Base-by-base conservation (phyloP, 2,888 invertebrate genomes). In the Arrhopalites spinosus region DNA sequence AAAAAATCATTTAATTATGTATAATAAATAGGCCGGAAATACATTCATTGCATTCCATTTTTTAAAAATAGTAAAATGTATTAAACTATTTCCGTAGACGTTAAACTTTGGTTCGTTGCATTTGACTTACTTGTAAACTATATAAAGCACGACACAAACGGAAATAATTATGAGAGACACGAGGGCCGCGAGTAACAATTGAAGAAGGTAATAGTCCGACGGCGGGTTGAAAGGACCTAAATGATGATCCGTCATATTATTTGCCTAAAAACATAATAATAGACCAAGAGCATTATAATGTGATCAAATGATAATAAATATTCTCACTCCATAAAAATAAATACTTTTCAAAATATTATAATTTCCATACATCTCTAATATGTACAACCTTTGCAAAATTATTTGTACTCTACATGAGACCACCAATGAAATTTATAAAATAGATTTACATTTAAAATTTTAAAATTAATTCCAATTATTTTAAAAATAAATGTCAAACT, bases 121-220 rank as follows among this genome's bases (percentile, higher is more conserved):
- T n/a, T n/a, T n/a, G 50, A 64, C 75, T 72, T 63, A 73, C 73
- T 77, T 77, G 77, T 74, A 77, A 17, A 75, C 71, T 20, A 77
- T 77, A 56, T 81, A 81, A 75, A 81, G 71, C 43, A 81, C 77
- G 63, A 82, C 80, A 68, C 78, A 77, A 71, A 81, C 81, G 15
- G 82, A 80, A 69, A 82, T 70, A n/a, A 82, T 74, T 36, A 82
- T 75, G 68, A 82, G 78, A 72, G 82, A 79, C n/a, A 82, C 78
- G 25, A 82, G 79, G n/a, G 80, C 82, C 53, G 78, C 78, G 45
- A 80, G 75, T 71, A 82, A 73, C 27, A 82, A 30, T 74, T 82
- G 81, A 70, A 82, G 75, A 27, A 81, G 80, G 66, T 78, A 81
- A 71, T 81, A 81, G 64, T 82, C 82, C 64, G 82, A 75, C 1